phyloP scores from a whole-genome alignment of 53 echinoderm and acorn worm species.

The Luidia sarsii region DNA sequence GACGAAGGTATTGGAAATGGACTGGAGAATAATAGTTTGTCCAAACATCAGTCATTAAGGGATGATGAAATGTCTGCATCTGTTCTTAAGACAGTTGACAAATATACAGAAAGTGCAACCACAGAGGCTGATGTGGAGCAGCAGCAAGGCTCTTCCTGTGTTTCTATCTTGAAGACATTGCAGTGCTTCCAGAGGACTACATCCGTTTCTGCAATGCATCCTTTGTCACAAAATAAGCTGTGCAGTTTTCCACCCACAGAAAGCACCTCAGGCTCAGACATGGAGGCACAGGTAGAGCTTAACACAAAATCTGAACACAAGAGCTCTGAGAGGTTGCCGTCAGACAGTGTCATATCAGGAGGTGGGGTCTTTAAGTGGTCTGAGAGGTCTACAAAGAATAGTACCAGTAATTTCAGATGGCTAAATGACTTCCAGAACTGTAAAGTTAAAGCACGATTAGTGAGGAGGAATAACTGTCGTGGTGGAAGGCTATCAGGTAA shows the following conservation, averaged over 20 bases:
- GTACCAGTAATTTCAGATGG: neutral
- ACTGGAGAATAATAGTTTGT: neutral
- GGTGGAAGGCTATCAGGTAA: neutral
- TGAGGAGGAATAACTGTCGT: too few relatives aligned
- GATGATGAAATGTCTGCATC: too few relatives aligned
- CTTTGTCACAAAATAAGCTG: too few relatives aligned
- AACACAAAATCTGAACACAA: neutral
- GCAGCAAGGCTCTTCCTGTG: too few relatives aligned
- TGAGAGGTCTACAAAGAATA: neutral
- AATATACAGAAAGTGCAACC: neutral
- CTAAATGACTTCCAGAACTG: constrained; percentile 48
- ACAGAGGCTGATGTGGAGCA: neutral
- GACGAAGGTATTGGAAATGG: neutral
- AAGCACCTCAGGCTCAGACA: neutral
- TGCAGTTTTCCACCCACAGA: too few relatives aligned
- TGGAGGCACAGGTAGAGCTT: neutral
- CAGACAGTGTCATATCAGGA: neutral
- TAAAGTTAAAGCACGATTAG: too few relatives aligned
- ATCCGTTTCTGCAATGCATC: neutral
- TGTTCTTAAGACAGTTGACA: too few relatives aligned
- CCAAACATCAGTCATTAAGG: too few relatives aligned
- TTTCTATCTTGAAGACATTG: constrained; percentile 26
- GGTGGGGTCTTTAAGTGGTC: constrained; percentile 36
- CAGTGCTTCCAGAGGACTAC: constrained; percentile 19
- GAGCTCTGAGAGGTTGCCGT: constrained; percentile 6